Conservation (phyloP, 2,888 invertebrate genomes). For the Suillia variegata region DNA sequence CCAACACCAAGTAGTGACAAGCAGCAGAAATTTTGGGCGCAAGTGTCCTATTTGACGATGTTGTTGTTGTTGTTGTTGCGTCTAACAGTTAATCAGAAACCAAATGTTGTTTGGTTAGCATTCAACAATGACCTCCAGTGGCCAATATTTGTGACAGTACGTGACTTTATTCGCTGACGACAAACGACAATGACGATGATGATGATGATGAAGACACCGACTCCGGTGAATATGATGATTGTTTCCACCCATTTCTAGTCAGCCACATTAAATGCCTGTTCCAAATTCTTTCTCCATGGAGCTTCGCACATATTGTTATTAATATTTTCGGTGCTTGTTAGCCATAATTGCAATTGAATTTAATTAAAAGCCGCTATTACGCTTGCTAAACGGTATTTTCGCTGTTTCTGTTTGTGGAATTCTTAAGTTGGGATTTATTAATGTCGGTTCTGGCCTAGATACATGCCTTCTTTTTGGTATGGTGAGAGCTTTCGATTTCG, state of each 20-base stretch:
- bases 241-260: neutral
- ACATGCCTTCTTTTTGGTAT: conserved; percentile 8
- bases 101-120: too few species aligned
- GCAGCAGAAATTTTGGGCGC: conserved; percentile 3
- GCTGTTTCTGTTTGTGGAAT: neutral
- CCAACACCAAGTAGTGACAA: neutral
- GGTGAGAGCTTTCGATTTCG: conserved; percentile 48
- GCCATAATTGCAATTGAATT: conserved; percentile 29
- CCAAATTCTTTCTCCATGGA: conserved; percentile 19
- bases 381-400: conserved; percentile 8
- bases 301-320: conserved; percentile 2
- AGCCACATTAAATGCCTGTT: too few species aligned
- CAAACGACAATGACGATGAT: too few species aligned
- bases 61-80: conserved; percentile 16
- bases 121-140: neutral
- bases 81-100: too few species aligned
- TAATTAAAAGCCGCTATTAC: conserved; percentile 36
- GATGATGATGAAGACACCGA: too few species aligned
- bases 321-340: neutral
- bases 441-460: conserved; percentile 47
- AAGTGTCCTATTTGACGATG: conserved; percentile 23
- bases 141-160: conserved; percentile 30
- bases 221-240: too few species aligned
- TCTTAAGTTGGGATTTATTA: conserved; percentile 31
- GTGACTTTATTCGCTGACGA: conserved; percentile 36